phyloP scores from a whole-genome alignment of 1,140 invertebrate genomes.

The Pinna nobilis region DNA sequence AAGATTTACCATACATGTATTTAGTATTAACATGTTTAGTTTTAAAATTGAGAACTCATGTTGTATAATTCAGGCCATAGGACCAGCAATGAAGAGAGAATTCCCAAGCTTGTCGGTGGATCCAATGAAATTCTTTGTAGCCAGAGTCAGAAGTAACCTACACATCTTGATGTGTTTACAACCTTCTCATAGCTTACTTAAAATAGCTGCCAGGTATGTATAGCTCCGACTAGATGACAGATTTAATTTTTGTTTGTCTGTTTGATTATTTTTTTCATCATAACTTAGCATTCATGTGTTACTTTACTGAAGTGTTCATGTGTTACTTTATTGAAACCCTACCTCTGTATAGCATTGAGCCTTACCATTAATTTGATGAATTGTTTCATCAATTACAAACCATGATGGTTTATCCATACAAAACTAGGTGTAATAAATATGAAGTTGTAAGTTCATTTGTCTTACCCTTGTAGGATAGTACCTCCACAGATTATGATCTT shows the following conservation, averaged over 20 bases:
- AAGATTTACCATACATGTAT: not conserved
- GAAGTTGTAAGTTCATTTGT: no score
- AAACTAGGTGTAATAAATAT: no score
- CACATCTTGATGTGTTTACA: conserved; percentile 72
- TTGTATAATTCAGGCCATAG: conserved; percentile 67
- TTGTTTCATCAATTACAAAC: no score
- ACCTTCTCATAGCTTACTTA: conserved; percentile 66
- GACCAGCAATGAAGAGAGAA: conserved; percentile 71
- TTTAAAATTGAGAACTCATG: not conserved
- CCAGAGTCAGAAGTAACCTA: conserved; percentile 72
- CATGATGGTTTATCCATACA: no score
- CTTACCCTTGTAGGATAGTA: no score
- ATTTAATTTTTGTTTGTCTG: not conserved
- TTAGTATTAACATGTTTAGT: not conserved
- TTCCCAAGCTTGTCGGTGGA: conserved; percentile 69
- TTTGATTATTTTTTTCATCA: no score
- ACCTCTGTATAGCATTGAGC: not conserved
- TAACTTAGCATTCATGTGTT: no score
- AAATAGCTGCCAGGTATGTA: conserved; percentile 63
- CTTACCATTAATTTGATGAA: not conserved
- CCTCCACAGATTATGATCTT: not conserved
- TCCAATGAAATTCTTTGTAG: conserved; percentile 73
- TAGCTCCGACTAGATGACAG: not conserved
- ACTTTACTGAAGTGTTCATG: no score
- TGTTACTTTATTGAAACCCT: no score